Evolutionary conservation across 2,888 invertebrate species (phyloP).

Genomic region (Ecdyonurus torrentis): DNA sequence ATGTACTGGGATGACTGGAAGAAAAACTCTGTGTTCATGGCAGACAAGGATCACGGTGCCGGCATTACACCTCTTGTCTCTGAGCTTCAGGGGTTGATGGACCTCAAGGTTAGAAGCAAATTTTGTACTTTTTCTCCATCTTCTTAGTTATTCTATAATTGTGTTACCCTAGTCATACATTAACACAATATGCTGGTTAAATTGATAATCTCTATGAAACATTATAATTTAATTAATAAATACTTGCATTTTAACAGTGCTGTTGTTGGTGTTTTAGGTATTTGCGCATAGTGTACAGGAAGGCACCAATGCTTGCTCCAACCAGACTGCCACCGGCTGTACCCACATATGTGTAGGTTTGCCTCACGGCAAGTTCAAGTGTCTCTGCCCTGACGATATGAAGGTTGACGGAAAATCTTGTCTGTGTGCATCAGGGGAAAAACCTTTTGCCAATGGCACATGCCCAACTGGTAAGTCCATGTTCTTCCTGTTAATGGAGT

Average conservation of each 20-base stretch:
- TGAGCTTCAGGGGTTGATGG: slow-evolving; percentile 57
- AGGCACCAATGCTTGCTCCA: slow-evolving; percentile 54
- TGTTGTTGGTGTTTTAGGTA: slow-evolving; percentile 31
- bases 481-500: too few relatives aligned
- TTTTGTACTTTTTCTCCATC: background rate
- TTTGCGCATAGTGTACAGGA: slow-evolving; percentile 58
- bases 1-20: slow-evolving; percentile 90
- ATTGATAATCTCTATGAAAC: background rate
- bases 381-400: slow-evolving; percentile 69
- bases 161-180: background rate
- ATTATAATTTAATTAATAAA: background rate
- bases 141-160: background rate
- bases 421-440: slow-evolving; percentile 52
- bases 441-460: slow-evolving; percentile 46
- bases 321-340: slow-evolving; percentile 34
- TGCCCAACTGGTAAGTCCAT: slow-evolving; percentile 34
- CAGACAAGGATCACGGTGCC: slow-evolving; percentile 58
- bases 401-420: slow-evolving; percentile 35
- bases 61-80: slow-evolving; percentile 41
- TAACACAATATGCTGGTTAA: background rate
- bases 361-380: slow-evolving; percentile 46
- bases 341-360: slow-evolving; percentile 61
- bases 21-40: slow-evolving; percentile 55
- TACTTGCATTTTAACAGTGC: too few relatives aligned
- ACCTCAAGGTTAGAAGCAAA: slow-evolving; percentile 39